Percentiles rank a stretch among this genome's conserved stretches.
These are phyloP conservation scores for Acanthochromis polyacanthus DNA, from an alignment of 2,113 vertebrate species.

Conservation along the genomic window DNA sequence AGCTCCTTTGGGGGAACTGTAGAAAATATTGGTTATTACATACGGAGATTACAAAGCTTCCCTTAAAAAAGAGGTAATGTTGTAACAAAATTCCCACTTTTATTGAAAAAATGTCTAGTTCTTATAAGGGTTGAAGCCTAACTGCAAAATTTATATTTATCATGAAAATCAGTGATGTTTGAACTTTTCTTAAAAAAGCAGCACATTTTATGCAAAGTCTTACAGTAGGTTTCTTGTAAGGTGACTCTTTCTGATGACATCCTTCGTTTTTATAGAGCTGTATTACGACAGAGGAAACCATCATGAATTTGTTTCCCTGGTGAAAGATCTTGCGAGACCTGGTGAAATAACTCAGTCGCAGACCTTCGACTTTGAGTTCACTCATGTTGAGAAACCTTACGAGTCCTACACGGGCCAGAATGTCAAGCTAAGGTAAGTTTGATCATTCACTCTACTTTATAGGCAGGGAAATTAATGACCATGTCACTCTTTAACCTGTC, in stretches of 20 bases:
- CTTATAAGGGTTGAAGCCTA: too few relatives aligned
- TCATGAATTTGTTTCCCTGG: constrained; percentile 97
- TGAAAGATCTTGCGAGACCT: constrained; percentile 96
- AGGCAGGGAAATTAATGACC: background rate
- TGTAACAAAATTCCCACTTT: too few relatives aligned
- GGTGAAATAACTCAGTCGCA: constrained; percentile 96
- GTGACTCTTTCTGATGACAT: background rate
- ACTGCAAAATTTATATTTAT: too few relatives aligned
- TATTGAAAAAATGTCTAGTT: too few relatives aligned
- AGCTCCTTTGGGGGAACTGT: too few relatives aligned
- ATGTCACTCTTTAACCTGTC: constrained; percentile 41
- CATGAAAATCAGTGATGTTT: too few relatives aligned
- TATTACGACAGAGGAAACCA: constrained; percentile 99
- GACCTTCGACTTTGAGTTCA: constrained; percentile 98
- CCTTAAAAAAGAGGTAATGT: too few relatives aligned
- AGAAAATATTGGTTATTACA: too few relatives aligned
- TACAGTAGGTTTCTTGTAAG: too few relatives aligned
- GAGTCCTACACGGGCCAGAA: constrained; percentile 99
- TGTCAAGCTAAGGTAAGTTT: constrained; percentile 92
- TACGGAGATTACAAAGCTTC: too few relatives aligned
- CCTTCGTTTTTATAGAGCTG: constrained; percentile 85
- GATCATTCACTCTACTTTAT: constrained; percentile 49
- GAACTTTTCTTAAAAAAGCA: too few relatives aligned
- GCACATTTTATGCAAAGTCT: too few relatives aligned
- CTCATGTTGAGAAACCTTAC: constrained; percentile 97